A percentile compares a stretch with the other conserved stretches of the same genome.
Conservation (phyloP, 2,888 invertebrate species). For the Steromphala cineraria region DNA sequence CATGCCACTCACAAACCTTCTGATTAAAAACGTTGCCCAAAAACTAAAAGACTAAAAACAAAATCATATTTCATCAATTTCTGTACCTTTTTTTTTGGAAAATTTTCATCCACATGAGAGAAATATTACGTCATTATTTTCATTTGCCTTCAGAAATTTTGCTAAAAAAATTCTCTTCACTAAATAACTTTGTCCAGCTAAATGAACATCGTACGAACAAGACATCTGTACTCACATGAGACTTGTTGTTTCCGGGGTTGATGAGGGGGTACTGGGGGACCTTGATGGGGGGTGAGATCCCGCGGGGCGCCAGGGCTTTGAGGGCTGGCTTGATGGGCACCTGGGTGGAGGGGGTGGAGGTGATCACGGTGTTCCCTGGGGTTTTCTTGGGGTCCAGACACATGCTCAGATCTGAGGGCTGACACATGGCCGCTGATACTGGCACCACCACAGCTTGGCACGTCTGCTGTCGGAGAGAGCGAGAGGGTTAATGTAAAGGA, state of each 20-base stretch:
- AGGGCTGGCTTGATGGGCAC: neutral
- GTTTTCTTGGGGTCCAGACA: neutral
- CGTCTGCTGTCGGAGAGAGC: too few species aligned
- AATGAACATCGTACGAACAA: neutral
- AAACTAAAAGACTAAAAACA: too few species aligned
- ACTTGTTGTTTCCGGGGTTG: neutral
- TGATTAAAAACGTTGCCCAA: too few species aligned
- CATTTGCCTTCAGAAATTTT: too few species aligned
- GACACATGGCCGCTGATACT: neutral
- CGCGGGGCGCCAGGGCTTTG: conserved; percentile 18
- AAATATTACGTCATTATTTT: too few species aligned
- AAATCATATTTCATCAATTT: too few species aligned
- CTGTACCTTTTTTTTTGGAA: too few species aligned
- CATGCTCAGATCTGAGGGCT: neutral
- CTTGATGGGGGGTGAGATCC: conserved; percentile 59
- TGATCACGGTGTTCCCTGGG: neutral
- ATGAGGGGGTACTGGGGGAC: conserved; percentile 64
- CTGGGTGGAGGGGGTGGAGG: conserved; percentile 1
- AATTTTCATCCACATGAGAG: too few species aligned
- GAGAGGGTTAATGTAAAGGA: too few species aligned
- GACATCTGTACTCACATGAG: neutral
- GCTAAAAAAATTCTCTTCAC: too few species aligned
- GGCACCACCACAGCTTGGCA: neutral
- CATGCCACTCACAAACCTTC: too few species aligned
- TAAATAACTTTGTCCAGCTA: too few species aligned